These are phyloP conservation scores for Gambelia wislizenii DNA, from an alignment of 2,797 vertebrate species.

Conservation along the genomic window DNA sequence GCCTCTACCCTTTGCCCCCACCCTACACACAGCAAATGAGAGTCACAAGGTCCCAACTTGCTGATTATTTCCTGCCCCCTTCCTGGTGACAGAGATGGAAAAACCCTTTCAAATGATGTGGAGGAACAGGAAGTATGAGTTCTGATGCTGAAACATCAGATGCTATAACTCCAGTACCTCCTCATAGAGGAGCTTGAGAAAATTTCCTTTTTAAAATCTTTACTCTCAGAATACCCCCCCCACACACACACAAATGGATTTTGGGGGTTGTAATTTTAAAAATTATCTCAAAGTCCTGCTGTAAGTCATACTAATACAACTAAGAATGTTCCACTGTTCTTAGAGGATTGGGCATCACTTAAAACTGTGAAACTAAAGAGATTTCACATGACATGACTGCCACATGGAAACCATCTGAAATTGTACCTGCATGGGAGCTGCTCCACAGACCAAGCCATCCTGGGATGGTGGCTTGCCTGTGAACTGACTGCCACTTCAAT, in stretches of 20 bases:
- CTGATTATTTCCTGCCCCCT: neutral
- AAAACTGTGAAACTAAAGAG: neutral
- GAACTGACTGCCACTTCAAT: neutral
- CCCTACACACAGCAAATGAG: neutral
- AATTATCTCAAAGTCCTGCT: neutral
- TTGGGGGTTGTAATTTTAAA: too few relatives aligned
- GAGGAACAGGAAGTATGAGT: neutral
- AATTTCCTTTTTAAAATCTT: neutral
- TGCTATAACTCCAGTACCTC: too few relatives aligned
- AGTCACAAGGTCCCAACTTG: neutral
- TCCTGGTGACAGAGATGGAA: neutral
- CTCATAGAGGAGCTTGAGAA: neutral
- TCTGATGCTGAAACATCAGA: too few relatives aligned
- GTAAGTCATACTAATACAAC: neutral
- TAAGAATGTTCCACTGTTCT: neutral
- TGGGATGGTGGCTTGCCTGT: neutral
- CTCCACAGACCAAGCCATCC: neutral
- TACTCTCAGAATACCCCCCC: too few relatives aligned
- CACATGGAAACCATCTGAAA: neutral
- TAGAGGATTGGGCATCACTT: neutral
- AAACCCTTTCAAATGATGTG: neutral
- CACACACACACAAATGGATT: too few relatives aligned
- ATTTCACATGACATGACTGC: neutral
- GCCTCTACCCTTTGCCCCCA: neutral
- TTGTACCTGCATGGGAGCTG: neutral